These are phyloP conservation scores for Ageneiosus marmoratus DNA, from an alignment of 2,113 vertebrate species.

Conservation along the genomic window DNA sequence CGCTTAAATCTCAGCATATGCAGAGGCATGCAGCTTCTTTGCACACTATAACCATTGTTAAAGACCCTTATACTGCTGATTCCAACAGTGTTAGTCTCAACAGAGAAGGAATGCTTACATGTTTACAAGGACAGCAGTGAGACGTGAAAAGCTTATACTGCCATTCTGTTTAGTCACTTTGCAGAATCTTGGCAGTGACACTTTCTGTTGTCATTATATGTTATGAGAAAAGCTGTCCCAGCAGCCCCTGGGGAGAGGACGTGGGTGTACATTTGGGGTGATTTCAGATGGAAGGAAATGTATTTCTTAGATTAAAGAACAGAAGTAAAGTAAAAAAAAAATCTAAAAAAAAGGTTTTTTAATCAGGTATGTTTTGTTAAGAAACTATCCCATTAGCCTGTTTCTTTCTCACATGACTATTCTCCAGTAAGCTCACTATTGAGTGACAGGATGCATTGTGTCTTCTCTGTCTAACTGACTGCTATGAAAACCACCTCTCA, in stretches of 20 bases:
- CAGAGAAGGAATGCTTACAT: background rate
- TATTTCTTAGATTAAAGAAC: constrained; percentile 30
- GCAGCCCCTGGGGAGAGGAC: constrained; percentile 22
- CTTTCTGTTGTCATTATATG: constrained; percentile 38
- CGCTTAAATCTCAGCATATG: constrained; percentile 9
- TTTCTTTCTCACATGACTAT: constrained; percentile 14
- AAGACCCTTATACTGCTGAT: constrained; percentile 25
- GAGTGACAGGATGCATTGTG: constrained; percentile 41
- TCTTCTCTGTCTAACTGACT: constrained; percentile 11
- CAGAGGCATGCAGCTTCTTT: background rate
- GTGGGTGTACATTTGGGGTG: constrained; percentile 31
- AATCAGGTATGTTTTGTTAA: background rate
- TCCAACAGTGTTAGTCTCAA: background rate
- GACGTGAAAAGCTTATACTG: constrained; percentile 16
- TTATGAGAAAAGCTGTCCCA: constrained; percentile 38
- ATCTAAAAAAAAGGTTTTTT: background rate
- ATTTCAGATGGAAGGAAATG: constrained; percentile 4
- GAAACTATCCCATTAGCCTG: background rate
- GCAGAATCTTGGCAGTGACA: constrained; percentile 24
- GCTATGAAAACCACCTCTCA: constrained; percentile 22
- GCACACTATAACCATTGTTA: background rate
- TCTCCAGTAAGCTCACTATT: constrained; percentile 31
- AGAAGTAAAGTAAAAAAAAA: background rate
- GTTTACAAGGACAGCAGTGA: constrained; percentile 27
- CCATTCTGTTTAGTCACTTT: constrained; percentile 21